Evolutionary conservation across 2,797 vertebrate genomes (phyloP), one percentile per base, ranked within the genome.

Genomic region (Botia kubotai): DNA sequence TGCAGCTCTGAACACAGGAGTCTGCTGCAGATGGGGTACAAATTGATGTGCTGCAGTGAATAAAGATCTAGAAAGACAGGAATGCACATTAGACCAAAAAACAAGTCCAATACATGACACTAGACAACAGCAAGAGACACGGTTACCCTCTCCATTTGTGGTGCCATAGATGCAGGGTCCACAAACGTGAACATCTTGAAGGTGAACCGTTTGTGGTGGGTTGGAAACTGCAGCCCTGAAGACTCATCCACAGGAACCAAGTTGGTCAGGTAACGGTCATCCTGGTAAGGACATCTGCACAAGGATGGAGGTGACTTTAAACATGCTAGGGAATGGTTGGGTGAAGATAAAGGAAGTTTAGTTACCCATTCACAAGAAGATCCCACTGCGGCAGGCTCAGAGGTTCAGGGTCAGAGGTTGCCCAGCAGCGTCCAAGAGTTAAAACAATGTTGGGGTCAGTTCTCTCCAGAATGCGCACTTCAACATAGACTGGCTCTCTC

Each of bases 171-270:
- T 8, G 39, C 6, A 7, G 39, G 0, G 0, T 82, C 58, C 19
- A 93, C 87, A 88, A 95, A 95, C 0, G 89, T 89, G 82, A 95
- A 93, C 93, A 94, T 94, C 88, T 90, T 91, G 33, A 94, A 86
- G 83, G 87, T 3, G 50, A 94, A 94, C 13, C 85, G 79, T 19
- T 66, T 91, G 88, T 90, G 71, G 79, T 94, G 92, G 36, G 33
- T 76, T 46, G 92, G 91, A 63, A 36, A 88, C 2, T 8, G 0
- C 2, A 93, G 33, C 12, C 77, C 84, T 33, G 87, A 73, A 33
- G 88, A 87, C 0, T 10, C 0, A 78, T 11, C 78, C 70, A 92
- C 84, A 55, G 10, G 73, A 19, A 92, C 10, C 29, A 89, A 43
- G 0, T 0, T 0, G 13, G 93, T 92, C 77, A 39, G 29, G 63